Evolutionary conservation across 2,113 vertebrate species (phyloP).

Genomic region (Cephalopholis sonnerati): DNA sequence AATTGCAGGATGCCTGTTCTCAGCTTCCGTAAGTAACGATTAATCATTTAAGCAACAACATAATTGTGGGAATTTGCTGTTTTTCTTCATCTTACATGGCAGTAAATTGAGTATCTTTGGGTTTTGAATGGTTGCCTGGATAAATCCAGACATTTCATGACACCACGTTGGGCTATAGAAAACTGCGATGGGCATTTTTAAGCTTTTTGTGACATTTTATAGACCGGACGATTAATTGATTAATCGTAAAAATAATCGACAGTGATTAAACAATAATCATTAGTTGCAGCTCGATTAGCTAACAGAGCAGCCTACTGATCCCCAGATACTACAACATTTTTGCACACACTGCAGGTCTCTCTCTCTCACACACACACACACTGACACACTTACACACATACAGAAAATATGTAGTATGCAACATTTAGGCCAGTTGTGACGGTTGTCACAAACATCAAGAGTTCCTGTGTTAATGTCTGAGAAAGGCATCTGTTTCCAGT

Average conservation of each 20-base stretch:
- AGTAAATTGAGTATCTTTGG: background rate
- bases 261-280: background rate
- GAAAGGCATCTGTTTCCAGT: slow-evolving; percentile 63
- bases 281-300: background rate
- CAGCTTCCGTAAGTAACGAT: no score
- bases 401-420: slow-evolving; percentile 2
- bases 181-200: no score
- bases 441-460: slow-evolving; percentile 21
- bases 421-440: slow-evolving; percentile 36
- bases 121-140: background rate
- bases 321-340: background rate
- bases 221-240: no score
- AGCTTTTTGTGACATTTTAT: no score
- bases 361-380: background rate
- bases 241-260: no score
- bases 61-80: no score
- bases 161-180: background rate
- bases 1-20: no score
- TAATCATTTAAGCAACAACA: no score
- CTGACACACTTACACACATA: background rate
- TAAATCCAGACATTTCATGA: no score
- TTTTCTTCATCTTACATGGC: background rate
- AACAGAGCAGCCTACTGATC: background rate
- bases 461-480: slow-evolving; percentile 33
- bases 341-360: background rate